phyloP scores from a whole-genome alignment of 2,113 vertebrate genomes.

The Lathamus discolor region DNA sequence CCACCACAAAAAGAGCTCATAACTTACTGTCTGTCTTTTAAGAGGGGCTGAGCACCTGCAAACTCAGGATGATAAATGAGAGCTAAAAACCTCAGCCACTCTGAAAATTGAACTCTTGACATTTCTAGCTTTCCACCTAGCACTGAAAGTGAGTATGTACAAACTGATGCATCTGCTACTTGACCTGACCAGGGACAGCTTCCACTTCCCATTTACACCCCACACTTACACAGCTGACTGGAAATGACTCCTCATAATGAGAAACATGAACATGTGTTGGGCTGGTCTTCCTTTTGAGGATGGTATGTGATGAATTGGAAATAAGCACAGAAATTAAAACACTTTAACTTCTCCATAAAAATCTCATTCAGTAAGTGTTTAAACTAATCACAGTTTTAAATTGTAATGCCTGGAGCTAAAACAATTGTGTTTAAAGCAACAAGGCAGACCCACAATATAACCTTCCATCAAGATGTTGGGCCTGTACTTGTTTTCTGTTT shows the following conservation, averaged over 20 bases:
- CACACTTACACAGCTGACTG: neutral
- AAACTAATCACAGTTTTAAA: slow-evolving; percentile 32
- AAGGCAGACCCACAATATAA: neutral
- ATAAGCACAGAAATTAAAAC: slow-evolving; percentile 12
- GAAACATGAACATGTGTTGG: neutral
- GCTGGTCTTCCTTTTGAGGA: neutral
- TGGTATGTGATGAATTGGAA: neutral
- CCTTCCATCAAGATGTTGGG: neutral
- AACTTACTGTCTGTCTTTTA: neutral
- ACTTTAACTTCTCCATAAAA: slow-evolving; percentile 9
- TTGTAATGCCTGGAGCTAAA: slow-evolving; percentile 21
- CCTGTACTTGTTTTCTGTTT: slow-evolving; percentile 18
- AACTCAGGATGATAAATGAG: neutral
- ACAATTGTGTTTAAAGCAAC: slow-evolving; percentile 15
- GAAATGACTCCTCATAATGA: neutral
- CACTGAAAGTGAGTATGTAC: neutral
- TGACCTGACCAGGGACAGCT: neutral
- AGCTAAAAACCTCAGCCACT: neutral
- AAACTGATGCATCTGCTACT: neutral
- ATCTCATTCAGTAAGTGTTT: neutral
- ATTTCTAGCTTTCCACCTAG: neutral
- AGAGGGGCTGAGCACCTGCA: neutral
- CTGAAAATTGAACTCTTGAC: neutral
- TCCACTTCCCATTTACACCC: neutral
- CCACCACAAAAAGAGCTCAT: neutral